Evolutionary conservation across 2,113 vertebrate genomes (phyloP).

Genomic region (Halcyon senegalensis): DNA sequence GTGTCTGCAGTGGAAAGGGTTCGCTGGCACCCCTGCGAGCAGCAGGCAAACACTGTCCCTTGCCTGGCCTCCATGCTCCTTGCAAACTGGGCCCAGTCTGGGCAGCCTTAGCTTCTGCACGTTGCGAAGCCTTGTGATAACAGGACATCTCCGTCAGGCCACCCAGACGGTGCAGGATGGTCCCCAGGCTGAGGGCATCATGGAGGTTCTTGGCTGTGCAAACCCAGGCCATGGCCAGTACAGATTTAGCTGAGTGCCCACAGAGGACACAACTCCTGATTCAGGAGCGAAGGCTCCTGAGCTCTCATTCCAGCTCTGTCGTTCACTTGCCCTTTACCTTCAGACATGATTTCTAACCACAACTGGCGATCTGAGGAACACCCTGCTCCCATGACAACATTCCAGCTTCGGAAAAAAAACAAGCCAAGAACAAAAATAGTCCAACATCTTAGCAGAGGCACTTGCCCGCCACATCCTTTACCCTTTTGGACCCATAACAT

Average conservation of each 20-base stretch:
- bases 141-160: rapidly evolving
- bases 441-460: neutral
- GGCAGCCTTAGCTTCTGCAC: neutral
- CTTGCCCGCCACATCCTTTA: neutral
- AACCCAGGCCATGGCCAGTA: neutral
- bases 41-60: neutral
- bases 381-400: neutral
- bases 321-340: neutral
- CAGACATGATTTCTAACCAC: neutral
- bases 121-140: neutral
- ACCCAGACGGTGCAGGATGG: neutral
- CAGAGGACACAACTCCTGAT: neutral
- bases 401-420: neutral
- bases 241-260: neutral
- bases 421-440: neutral
- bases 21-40: neutral
- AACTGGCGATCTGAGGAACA: neutral
- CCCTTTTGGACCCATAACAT: neutral
- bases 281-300: neutral
- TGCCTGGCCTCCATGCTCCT: neutral
- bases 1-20: neutral
- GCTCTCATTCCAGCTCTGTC: neutral
- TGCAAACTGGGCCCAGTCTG: neutral
- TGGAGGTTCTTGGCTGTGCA: neutral
- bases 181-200: neutral